These are phyloP conservation scores for Pseudobourletiella spinata DNA, from an alignment of 1,140 invertebrate species.

Conservation along the genomic window DNA sequence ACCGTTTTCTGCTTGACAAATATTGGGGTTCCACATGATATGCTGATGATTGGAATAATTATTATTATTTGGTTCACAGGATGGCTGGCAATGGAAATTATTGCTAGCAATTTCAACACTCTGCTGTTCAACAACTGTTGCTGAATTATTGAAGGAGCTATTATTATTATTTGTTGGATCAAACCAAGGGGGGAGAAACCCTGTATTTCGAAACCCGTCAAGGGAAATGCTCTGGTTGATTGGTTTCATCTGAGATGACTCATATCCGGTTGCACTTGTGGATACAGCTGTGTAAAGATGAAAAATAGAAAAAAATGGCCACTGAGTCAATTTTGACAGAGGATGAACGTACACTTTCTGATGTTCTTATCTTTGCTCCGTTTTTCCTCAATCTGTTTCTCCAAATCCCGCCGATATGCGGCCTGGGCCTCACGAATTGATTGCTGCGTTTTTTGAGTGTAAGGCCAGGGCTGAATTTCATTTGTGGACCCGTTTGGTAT, in stretches of 20 bases:
- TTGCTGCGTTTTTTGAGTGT: not conserved
- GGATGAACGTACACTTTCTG: not conserved
- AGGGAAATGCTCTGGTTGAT: constrained; percentile 1
- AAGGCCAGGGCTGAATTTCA: constrained; percentile 2
- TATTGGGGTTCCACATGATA: too few species aligned
- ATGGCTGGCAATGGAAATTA: too few species aligned
- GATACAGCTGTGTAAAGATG: not conserved
- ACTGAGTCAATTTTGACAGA: not conserved
- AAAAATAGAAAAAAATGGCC: not conserved
- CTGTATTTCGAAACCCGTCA: constrained; percentile 3
- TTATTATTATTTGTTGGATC: constrained; percentile 1
- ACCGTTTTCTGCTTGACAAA: too few species aligned
- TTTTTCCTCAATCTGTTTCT: constrained; percentile 6
- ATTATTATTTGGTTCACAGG: too few species aligned
- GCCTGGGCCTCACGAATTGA: constrained; percentile 1
- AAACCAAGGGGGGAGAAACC: constrained; percentile 9
- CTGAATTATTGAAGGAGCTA: too few species aligned
- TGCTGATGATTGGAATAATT: too few species aligned
- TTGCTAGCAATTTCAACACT: too few species aligned
- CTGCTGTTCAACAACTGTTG: too few species aligned
- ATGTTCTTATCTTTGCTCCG: not conserved
- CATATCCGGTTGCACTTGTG: not conserved
- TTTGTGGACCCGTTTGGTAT: too few species aligned
- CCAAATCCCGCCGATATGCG: not conserved
- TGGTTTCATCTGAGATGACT: not conserved